Base-by-base conservation (phyloP, 1,140 invertebrate species). In the Drosophila kanapiae region DNA sequence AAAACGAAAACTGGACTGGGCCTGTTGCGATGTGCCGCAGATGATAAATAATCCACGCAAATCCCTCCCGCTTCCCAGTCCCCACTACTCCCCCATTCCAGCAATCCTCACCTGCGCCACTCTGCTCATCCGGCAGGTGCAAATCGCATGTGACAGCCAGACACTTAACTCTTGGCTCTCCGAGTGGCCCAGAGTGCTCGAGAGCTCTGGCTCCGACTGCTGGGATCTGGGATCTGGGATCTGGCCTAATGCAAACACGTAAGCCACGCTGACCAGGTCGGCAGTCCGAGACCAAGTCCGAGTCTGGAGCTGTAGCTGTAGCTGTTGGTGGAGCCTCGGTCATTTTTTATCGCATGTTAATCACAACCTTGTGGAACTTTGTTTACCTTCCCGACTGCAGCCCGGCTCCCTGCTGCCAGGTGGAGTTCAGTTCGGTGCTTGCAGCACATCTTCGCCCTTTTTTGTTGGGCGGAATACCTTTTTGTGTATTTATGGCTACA, bases 291-390 rank as follows among this genome's bases (percentile, higher is more conserved):
- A 53, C 62, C 61, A 35, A 47, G 37, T 58, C 71, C 40, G 64
- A 8, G 27, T 49, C 48, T 13, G 9, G 31, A 60, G 67, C 38
- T 67, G 70, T 14, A 48, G 60, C 54, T 63, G 64, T 68, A 57
- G 48, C 53, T 56, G 14, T 16, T 16, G 49, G 6, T 35, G 47
- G 29, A 63, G 81, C 67, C 75, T 56, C 78, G 85, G 64, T 90
- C 81, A 90, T 90, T 90, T 91, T 90, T 90, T 90, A 90, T 90
- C 85, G 85, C 85, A 90, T 90, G 78, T 90, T 90, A 90, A 90
- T 90, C 85, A 90, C 85, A 90, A 90, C 85, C 85, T 90, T 90
- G 85, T 90, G 78, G 75, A 90, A 79, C 81, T 90, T 81, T 90
- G 86, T 90, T 90, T 90, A 77, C 81, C 81, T 85, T 90, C 75